phyloP scores from a whole-genome alignment of 1,140 invertebrate genomes.

The Lordiphosa mommai region DNA sequence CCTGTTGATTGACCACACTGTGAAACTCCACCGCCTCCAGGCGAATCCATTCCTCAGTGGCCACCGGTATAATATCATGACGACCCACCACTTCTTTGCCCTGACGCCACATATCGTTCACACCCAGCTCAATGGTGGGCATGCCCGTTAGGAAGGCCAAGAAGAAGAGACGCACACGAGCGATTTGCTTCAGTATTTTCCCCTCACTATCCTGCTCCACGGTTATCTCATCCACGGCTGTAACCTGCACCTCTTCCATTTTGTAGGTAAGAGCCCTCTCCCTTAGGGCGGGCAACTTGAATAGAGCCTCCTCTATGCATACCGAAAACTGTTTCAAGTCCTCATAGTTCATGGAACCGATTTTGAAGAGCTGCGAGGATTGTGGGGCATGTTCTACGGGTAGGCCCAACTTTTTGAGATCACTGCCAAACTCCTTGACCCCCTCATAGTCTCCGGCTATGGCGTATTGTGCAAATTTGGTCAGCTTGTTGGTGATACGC shows the following conservation, averaged over 20 bases:
- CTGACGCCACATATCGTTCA: conserved; percentile 97
- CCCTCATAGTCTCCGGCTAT: conserved; percentile 95
- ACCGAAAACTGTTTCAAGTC: conserved; percentile 95
- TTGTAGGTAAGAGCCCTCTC: conserved; percentile 96
- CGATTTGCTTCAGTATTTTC: conserved; percentile 93
- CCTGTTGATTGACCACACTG: conserved; percentile 93
- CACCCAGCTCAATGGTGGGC: conserved; percentile 97
- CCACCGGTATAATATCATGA: conserved; percentile 99
- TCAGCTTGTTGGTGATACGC: conserved; percentile 92
- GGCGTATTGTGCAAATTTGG: conserved; percentile 96
- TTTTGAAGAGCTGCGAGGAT: conserved; percentile 97
- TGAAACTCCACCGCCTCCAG: conserved; percentile 97
- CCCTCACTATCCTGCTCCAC: conserved; percentile 95
- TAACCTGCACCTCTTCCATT: conserved; percentile 98
- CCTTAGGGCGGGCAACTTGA: conserved; percentile 89
- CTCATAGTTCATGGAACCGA: conserved; percentile 93
- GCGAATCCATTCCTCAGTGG: conserved; percentile 99
- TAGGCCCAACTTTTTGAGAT: conserved; percentile 94
- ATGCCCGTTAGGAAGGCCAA: conserved; percentile 95
- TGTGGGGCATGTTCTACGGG: conserved; percentile 98
- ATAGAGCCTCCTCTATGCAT: conserved; percentile 94
- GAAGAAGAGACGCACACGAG: conserved; percentile 96
- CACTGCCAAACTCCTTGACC: conserved; percentile 94
- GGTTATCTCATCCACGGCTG: conserved; percentile 97
- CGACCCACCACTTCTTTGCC: conserved; percentile 99